phyloP scores from a whole-genome alignment of 2,113 vertebrate genomes.

The Fregata magnificens region DNA sequence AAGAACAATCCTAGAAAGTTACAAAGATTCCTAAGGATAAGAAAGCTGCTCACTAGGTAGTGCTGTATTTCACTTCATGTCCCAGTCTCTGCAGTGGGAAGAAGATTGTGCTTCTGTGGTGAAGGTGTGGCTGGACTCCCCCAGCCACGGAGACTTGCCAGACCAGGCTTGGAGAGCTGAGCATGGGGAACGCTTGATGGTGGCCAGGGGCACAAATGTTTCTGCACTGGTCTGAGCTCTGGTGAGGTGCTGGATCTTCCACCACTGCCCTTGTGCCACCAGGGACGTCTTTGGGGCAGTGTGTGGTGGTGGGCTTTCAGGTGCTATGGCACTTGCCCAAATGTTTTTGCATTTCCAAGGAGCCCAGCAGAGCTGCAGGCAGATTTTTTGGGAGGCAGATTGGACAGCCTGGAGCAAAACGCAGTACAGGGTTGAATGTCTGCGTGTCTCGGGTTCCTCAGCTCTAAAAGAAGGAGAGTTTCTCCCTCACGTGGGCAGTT shows the following conservation, averaged over 20 bases:
- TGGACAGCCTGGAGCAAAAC: background rate
- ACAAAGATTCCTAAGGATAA: background rate
- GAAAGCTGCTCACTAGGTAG: background rate
- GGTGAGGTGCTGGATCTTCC: background rate
- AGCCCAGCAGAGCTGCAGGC: background rate
- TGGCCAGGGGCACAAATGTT: background rate
- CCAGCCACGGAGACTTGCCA: background rate
- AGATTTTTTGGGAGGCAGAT: background rate
- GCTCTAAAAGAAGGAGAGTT: background rate
- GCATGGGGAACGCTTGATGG: background rate
- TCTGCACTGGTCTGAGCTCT: background rate
- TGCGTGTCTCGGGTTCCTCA: background rate
- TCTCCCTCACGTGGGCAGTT: background rate
- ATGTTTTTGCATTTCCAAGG: background rate
- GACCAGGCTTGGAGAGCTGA: background rate
- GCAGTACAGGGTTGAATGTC: background rate
- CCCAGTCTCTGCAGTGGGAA: background rate
- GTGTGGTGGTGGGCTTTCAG: background rate
- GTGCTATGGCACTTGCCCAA: background rate
- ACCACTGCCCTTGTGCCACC: background rate
- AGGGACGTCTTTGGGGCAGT: background rate
- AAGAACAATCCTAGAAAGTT: background rate
- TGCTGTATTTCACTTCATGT: background rate
- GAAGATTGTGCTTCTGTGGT: background rate
- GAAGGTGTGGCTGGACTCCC: background rate